A percentile compares a stretch with the other conserved stretches of the same genome.
Evolutionary conservation across 2,797 vertebrate genomes (phyloP).

Genomic region (Darevskia mixta): DNA sequence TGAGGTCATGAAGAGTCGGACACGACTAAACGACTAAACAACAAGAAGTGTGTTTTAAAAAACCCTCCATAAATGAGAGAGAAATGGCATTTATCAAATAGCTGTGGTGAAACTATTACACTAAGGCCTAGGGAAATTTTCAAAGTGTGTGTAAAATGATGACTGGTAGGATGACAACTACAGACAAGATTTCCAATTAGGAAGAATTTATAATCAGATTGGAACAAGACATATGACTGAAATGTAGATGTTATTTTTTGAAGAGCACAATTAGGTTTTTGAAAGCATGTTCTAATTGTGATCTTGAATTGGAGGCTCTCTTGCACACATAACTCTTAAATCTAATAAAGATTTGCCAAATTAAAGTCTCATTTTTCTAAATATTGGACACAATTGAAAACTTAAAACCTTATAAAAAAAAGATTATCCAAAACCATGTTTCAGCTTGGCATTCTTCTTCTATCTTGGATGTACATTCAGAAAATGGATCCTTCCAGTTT

Average conservation of each 20-base stretch:
- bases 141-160: background rate
- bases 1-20: too few species aligned
- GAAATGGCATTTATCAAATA: background rate
- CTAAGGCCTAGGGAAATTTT: background rate
- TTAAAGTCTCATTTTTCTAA: background rate
- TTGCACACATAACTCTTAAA: background rate
- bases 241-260: background rate
- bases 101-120: background rate
- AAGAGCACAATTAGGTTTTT: background rate
- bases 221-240: background rate
- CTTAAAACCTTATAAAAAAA: background rate
- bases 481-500: constrained; percentile 16
- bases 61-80: background rate
- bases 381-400: background rate
- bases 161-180: too few species aligned
- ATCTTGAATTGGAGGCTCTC: background rate
- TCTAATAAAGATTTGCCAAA: background rate
- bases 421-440: background rate
- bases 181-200: background rate
- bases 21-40: too few species aligned
- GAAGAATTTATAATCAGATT: background rate
- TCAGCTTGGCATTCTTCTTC: background rate
- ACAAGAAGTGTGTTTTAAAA: too few species aligned
- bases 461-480: background rate
- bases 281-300: background rate